These are phyloP conservation scores for Clarias batrachus DNA, from an alignment of 2,113 vertebrate genomes.

Conservation along the genomic window DNA sequence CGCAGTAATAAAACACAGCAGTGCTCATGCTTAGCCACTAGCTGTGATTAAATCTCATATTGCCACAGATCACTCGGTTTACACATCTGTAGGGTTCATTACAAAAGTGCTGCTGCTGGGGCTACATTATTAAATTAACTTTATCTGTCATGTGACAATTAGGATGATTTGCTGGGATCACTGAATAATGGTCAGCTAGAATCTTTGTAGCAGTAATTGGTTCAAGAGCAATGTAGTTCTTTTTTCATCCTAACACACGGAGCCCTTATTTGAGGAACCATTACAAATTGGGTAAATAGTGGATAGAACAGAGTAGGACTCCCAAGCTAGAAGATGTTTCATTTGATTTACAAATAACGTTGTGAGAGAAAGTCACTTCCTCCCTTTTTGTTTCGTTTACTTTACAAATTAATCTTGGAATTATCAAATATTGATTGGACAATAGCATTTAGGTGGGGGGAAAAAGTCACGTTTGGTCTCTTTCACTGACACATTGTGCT, in stretches of 20 bases:
- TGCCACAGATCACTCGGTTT: conserved; percentile 52
- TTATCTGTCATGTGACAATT: conserved; percentile 38
- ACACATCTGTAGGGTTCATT: conserved; percentile 40
- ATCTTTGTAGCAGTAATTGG: conserved; percentile 9
- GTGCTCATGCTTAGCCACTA: conserved; percentile 59
- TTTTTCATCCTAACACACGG: neutral
- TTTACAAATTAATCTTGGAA: neutral
- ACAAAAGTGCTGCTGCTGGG: conserved; percentile 2
- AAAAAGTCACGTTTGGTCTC: neutral
- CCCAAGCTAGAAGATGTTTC: neutral
- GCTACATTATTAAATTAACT: conserved; percentile 42
- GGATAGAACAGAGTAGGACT: no score
- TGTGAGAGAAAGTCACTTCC: neutral
- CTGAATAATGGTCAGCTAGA: conserved; percentile 18
- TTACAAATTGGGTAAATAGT: neutral
- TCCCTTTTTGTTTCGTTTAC: neutral
- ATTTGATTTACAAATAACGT: neutral
- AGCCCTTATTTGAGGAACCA: neutral
- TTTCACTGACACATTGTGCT: neutral
- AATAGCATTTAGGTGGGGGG: neutral
- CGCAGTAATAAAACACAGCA: conserved; percentile 62
- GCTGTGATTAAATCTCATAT: conserved; percentile 55
- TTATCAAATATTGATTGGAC: neutral
- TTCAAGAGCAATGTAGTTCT: neutral
- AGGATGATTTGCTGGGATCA: conserved; percentile 35